A percentile compares a stretch with the other conserved stretches of the same genome.
phyloP scores from a whole-genome alignment of 1,140 invertebrate species.

The Bombus waltoni region DNA sequence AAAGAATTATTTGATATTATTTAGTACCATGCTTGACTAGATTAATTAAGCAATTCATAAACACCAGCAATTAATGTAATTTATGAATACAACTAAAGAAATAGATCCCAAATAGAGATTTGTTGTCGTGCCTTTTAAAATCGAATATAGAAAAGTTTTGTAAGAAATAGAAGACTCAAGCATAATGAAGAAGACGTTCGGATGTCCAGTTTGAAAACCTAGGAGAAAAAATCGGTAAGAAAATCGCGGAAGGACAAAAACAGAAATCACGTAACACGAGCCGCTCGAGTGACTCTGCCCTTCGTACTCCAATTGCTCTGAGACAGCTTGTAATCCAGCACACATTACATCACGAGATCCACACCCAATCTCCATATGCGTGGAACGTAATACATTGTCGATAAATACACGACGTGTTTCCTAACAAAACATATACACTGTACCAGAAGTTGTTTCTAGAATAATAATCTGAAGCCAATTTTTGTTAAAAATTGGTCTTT shows the following conservation, averaged over 20 bases:
- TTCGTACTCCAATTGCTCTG: constrained; percentile 62
- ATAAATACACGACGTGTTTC: constrained; percentile 6
- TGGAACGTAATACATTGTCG: constrained; percentile 27
- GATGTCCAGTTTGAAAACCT: not conserved
- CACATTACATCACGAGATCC: constrained; percentile 56
- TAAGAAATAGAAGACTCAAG: not conserved
- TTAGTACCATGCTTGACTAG: not conserved
- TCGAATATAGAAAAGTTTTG: not conserved
- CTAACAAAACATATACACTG: not conserved
- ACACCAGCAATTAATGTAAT: too few species aligned
- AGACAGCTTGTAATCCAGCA: constrained; percentile 27
- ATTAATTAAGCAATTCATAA: too few species aligned
- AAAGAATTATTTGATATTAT: not conserved
- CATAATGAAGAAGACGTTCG: not conserved
- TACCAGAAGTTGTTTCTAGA: not conserved
- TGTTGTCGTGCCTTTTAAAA: not conserved
- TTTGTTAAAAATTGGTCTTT: not conserved
- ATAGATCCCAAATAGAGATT: not conserved
- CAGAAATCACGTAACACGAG: constrained; percentile 50
- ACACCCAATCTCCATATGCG: constrained; percentile 53
- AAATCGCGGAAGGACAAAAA: constrained; percentile 29
- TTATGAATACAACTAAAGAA: too few species aligned
- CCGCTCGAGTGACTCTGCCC: constrained; percentile 55
- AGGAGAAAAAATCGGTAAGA: not conserved
- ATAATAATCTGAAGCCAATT: not conserved